These are phyloP conservation scores for Phainopepla nitens DNA, from an alignment of 2,113 vertebrate genomes.

Conservation along the genomic window DNA sequence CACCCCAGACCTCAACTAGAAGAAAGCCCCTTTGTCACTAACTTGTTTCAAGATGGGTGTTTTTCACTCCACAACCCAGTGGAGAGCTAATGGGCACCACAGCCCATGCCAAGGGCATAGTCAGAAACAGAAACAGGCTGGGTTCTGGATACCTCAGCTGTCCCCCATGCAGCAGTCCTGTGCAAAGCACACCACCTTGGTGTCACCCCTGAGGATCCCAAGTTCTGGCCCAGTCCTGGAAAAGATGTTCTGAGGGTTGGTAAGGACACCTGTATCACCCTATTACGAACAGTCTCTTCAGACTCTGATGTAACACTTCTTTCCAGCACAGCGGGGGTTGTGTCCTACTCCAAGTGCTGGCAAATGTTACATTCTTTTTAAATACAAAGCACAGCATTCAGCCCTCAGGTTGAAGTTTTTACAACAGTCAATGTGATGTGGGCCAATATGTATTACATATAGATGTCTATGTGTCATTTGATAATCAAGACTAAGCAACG, in stretches of 20 bases:
- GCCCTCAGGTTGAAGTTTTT: background rate
- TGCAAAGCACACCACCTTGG: fast-evolving
- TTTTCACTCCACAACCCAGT: background rate
- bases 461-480: background rate
- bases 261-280: background rate
- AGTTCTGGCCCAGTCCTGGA: background rate
- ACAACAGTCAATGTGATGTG: fast-evolving
- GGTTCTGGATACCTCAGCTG: background rate
- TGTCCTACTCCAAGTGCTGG: background rate
- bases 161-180: background rate
- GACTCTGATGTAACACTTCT: background rate
- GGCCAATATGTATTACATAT: fast-evolving
- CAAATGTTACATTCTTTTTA: background rate
- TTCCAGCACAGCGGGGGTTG: background rate
- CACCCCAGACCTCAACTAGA: background rate
- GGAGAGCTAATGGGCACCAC: background rate
- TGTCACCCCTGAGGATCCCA: background rate
- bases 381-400: background rate
- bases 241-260: background rate
- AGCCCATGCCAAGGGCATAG: background rate
- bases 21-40: background rate
- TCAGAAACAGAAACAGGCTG: background rate
- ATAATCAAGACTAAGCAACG: background rate
- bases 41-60: background rate
- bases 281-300: background rate